A percentile compares a stretch with the other conserved stretches of the same genome.
Conservation (phyloP, 2,113 vertebrate genomes). For the Plecturocebus donacophilus region DNA sequence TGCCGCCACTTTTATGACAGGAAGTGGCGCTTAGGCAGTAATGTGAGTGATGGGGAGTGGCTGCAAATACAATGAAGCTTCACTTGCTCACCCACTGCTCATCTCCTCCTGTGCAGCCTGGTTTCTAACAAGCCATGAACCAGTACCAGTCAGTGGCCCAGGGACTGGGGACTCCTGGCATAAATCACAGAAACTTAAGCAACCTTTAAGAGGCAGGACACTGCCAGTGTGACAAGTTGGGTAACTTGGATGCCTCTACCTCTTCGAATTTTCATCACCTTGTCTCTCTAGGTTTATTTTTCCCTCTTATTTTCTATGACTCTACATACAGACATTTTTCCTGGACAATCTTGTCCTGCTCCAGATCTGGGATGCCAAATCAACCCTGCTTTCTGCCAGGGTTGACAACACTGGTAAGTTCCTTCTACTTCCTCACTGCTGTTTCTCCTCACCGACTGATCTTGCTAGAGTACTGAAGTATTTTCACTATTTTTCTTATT, state of each 20-base stretch:
- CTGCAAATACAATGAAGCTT: no score
- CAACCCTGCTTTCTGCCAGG: background rate
- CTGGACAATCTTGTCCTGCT: background rate
- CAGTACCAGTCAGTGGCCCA: no score
- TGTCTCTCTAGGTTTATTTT: background rate
- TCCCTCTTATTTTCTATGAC: background rate
- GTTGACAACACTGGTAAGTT: background rate
- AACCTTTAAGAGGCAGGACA: background rate
- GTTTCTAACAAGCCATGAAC: no score
- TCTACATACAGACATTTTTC: background rate
- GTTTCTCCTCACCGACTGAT: background rate
- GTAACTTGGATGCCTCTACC: background rate
- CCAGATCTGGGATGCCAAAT: background rate
- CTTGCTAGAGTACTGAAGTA: background rate
- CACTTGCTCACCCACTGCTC: no score
- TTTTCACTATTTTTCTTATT: background rate
- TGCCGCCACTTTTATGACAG: no score
- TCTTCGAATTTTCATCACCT: background rate
- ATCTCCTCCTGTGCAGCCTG: no score
- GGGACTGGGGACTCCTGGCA: no score
- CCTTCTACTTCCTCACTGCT: background rate
- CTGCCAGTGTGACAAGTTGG: background rate
- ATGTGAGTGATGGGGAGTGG: no score
- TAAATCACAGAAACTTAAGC: background rate
- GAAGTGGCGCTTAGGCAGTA: no score